phyloP scores from a whole-genome alignment of 2,888 invertebrate species.

The Molorchus minor region DNA sequence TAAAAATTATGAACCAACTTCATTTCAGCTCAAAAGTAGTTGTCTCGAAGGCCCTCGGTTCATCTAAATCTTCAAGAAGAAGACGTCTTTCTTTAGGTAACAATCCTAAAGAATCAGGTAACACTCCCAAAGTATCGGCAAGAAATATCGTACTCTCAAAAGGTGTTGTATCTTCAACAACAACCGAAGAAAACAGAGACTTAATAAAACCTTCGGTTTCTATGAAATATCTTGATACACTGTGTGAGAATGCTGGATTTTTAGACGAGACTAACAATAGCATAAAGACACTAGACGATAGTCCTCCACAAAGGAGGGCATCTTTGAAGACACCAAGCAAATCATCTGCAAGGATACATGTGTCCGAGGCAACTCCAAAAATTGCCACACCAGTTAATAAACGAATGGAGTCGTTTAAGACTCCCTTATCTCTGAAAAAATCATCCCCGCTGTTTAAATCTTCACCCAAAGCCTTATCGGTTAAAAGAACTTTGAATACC shows the following conservation, averaged over 20 bases:
- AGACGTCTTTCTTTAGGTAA: constrained; percentile 29
- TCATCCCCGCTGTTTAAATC: not conserved
- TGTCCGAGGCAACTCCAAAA: not conserved
- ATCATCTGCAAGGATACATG: not conserved
- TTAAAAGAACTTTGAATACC: not conserved
- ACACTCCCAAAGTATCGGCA: constrained; percentile 17
- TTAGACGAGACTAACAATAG: not conserved
- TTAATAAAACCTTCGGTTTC: constrained; percentile 4
- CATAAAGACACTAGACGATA: not conserved
- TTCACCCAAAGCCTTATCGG: not conserved
- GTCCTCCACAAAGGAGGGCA: not conserved
- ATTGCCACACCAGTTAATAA: constrained; percentile 5
- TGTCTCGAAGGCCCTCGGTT: constrained; percentile 27
- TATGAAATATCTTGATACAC: not conserved
- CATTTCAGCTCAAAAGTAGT: constrained; percentile 32
- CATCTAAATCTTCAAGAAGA: constrained; percentile 19
- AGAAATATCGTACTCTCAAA: constrained; percentile 27
- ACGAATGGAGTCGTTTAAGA: not conserved
- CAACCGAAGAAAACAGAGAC: constrained; percentile 22
- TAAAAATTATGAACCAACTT: not conserved
- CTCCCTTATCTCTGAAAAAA: not conserved
- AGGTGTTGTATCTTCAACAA: constrained; percentile 18
- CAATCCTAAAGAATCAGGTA: not conserved
- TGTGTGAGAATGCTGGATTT: not conserved
- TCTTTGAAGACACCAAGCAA: constrained; percentile 4